Evolutionary conservation across 2,797 vertebrate genomes (phyloP), one percentile per base, ranked within the genome.

Genomic region (Benthosema pterotum): DNA sequence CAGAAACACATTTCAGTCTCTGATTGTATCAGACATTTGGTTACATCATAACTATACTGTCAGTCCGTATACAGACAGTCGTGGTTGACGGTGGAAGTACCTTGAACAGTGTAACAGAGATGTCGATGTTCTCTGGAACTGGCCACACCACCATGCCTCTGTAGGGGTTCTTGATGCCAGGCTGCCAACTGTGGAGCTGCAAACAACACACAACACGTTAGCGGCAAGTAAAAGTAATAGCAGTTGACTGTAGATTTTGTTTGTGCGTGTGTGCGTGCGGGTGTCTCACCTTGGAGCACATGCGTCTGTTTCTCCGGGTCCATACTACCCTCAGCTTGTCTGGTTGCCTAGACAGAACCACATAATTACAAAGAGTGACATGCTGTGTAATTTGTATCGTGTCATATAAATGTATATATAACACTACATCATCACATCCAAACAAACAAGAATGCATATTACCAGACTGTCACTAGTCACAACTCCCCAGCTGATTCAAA

Each of bases 121-220:
- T 94, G 83, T 98, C 96, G 48, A 97, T 92, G 19, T 96, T 98
- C 79, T 98, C 96, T 0, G 96, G 96, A 7, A 97, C 96, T 1
- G 94, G 93, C 96, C 96, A 97, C 13, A 95, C 87, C 79, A 96
- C 95, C 22, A 90, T 94, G 15, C 96, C 96, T 11, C 94, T 86
- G 83, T 96, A 97, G 0, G 96, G 95, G 83, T 97, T 96, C 82
- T 95, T 95, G 81, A 97, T 97, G 22, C 94, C 96, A 0, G 96
- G 96, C 85, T 95, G 94, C 96, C 96, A 97, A 68, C 95, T 93
- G 86, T 97, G 96, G 63, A 94, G 91, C 96, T 97, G 72, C 15
- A 77, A 3, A 25, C 17, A 70, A 72, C 64, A 49, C 38, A 76
- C 28, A 67, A 46, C 4, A 60, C 42, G 28, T 25, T 42, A 17